These are phyloP conservation scores for Zosterops japonicus DNA, from an alignment of 2,113 vertebrate species.

Conservation along the genomic window DNA sequence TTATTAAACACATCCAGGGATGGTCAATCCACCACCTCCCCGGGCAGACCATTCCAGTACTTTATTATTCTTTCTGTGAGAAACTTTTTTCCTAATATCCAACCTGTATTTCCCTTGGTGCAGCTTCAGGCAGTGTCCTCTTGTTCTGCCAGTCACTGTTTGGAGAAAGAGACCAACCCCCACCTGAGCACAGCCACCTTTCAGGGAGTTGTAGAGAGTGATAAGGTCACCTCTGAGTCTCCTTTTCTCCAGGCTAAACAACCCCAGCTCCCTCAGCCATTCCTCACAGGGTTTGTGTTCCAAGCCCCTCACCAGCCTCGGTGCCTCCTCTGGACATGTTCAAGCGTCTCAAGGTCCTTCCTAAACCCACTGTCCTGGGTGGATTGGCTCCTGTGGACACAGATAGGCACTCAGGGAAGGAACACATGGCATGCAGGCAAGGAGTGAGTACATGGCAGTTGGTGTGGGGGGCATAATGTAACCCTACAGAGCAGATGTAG, in stretches of 20 bases:
- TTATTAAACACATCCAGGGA: neutral
- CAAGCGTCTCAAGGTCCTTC: rapidly evolving
- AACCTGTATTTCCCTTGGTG: neutral
- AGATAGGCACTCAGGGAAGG: rapidly evolving
- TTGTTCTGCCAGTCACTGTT: neutral
- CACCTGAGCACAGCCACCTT: neutral
- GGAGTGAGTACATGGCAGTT: rapidly evolving
- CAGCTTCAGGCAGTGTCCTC: neutral
- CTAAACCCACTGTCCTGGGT: rapidly evolving
- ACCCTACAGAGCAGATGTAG: neutral
- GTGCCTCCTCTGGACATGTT: neutral
- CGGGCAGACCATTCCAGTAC: neutral
- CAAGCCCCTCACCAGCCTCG: neutral
- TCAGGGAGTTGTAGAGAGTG: neutral
- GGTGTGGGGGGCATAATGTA: too few relatives aligned
- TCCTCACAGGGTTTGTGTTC: neutral
- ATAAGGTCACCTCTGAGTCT: neutral
- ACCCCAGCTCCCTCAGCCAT: neutral
- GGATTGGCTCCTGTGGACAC: rapidly evolving
- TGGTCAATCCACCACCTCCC: neutral
- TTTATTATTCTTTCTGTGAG: neutral
- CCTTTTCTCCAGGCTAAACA: neutral
- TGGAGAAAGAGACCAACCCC: neutral
- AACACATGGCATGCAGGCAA: rapidly evolving
- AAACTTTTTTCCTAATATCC: neutral